Base-by-base conservation (phyloP, 2,113 vertebrate genomes). In the Mustela nigripes region DNA sequence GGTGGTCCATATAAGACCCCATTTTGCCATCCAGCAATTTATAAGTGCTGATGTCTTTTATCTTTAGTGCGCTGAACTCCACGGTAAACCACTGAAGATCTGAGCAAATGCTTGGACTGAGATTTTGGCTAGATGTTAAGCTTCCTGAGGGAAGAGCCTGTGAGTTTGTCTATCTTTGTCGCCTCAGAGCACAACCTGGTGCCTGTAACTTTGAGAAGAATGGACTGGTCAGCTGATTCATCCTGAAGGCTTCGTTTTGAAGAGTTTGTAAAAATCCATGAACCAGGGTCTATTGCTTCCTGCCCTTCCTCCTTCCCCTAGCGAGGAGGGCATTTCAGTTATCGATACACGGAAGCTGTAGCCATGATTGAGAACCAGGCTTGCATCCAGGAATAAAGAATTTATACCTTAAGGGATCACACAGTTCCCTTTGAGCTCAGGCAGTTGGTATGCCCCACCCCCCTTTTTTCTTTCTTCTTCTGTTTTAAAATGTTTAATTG, bases 251-350 rank as follows among this genome's bases (percentile, higher is more conserved):
- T 65, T 79, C 31, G 1, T 53, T 36, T 45, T 21, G 48, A 53
- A 62, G 42, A 60, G 7, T 58, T 11, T 80, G 14, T 48, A 65
- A 60, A 73, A 95, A 78, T 26, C 31, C 11, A 11, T 76, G 26
- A 21, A 11, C 11, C 28, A 45, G 22, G 24, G 22, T 91, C 56
- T 78, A 36, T 53, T 58, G 60, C 26, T 74, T 79, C 71, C 45
- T 8, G 3, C 1, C 36, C 16, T 5, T 78, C 11, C 19, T 73
- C n/a, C 15, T 26, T 45, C 80, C 15, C 1, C 0, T 11, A 42
- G 16, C 12, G 63, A 62, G 14, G 58, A 82, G 22, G 24, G 12
- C 16, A 7, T 69, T 90, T 87, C 60, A 76, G n/a, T 50, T 69
- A 19, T 15, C 9, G 0, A 65, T 76, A 39, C 2, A 24, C 39